Evolutionary conservation across 2,888 invertebrate genomes (phyloP).

Genomic region (Erpobdella octoculata): DNA sequence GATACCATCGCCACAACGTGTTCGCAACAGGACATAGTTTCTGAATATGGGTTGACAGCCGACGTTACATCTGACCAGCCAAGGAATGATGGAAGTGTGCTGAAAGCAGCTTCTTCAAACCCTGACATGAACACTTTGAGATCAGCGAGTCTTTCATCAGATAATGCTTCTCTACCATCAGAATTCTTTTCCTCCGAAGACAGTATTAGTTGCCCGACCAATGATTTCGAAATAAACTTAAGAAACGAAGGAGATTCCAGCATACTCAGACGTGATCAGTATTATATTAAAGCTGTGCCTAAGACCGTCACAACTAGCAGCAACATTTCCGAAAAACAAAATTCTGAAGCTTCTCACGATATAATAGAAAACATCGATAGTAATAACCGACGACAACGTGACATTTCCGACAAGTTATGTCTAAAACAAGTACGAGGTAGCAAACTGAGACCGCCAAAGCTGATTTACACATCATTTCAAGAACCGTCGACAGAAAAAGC

Average conservation of each 20-base stretch:
- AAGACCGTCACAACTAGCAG: background rate
- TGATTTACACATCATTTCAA: background rate
- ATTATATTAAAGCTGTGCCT: background rate
- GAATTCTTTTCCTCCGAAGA: conserved; percentile 10
- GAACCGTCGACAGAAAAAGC: background rate
- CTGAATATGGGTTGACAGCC: background rate
- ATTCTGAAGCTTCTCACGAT: too few relatives aligned
- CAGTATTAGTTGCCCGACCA: conserved; percentile 5
- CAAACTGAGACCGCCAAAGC: conserved; percentile 1
- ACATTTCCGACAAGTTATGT: too few relatives aligned
- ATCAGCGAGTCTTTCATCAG: background rate
- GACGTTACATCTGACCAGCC: background rate
- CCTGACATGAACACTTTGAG: background rate
- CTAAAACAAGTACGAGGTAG: background rate
- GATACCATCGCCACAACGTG: background rate
- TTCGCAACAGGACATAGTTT: background rate
- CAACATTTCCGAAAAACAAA: background rate
- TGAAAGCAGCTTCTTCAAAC: background rate
- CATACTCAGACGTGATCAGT: conserved; percentile 1
- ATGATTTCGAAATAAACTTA: background rate
- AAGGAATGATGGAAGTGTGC: background rate
- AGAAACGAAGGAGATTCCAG: background rate
- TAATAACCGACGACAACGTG: too few relatives aligned
- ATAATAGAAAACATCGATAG: too few relatives aligned
- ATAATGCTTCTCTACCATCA: background rate